phyloP scores from a whole-genome alignment of 2,797 vertebrate species.

The Diglossa cyanea region DNA sequence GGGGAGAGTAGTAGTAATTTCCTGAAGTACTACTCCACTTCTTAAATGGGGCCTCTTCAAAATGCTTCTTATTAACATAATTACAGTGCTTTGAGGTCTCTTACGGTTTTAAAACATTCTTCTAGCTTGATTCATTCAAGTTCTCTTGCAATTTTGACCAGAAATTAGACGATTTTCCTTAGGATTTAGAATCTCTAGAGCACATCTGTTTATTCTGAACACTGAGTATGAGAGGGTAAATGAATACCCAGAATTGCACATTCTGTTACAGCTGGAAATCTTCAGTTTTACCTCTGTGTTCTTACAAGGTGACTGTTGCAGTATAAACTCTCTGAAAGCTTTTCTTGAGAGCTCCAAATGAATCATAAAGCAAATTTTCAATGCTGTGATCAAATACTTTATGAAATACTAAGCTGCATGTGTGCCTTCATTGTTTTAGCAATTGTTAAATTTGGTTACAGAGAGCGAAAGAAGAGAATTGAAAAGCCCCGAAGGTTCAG shows the following conservation, averaged over 20 bases:
- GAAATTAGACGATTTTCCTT: not conserved
- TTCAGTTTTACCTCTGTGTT: not conserved
- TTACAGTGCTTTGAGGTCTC: not conserved
- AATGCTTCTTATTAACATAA: not conserved
- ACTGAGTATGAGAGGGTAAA: not conserved
- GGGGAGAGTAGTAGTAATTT: not conserved
- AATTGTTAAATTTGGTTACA: constrained; percentile 64
- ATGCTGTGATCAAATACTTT: not conserved
- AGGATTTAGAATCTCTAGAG: not conserved
- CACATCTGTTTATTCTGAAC: not conserved
- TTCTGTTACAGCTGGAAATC: not conserved
- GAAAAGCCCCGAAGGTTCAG: constrained; percentile 90
- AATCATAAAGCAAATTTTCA: not conserved
- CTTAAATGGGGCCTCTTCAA: not conserved
- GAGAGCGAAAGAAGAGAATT: constrained; percentile 90
- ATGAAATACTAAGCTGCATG: not conserved
- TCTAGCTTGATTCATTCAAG: not conserved
- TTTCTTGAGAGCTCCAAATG: not conserved
- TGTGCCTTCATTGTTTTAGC: not conserved
- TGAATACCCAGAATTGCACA: not conserved
- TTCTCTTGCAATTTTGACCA: not conserved
- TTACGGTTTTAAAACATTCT: not conserved
- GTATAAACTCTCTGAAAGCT: not conserved
- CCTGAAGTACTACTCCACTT: not conserved
- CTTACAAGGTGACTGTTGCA: not conserved